These are phyloP conservation scores for Gymnopithys bicolor DNA, from an alignment of 2,797 vertebrate genomes.

Conservation along the genomic window DNA sequence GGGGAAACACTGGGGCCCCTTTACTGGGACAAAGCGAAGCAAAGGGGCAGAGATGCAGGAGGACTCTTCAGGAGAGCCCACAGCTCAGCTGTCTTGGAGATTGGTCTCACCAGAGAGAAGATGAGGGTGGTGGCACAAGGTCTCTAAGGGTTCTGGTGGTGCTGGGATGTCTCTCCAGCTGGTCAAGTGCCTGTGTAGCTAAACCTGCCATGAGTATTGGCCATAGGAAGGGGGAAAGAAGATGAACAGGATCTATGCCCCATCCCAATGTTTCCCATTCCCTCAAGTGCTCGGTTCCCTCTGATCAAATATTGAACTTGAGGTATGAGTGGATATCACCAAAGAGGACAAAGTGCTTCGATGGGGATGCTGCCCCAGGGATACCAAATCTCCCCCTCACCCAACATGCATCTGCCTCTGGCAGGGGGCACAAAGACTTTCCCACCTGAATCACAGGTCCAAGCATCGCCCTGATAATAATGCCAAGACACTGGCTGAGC, in stretches of 20 bases:
- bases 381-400: fast-evolving
- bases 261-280: fast-evolving
- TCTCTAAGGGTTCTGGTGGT: background rate
- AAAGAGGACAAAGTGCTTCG: fast-evolving
- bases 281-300: background rate
- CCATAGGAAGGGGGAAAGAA: fast-evolving
- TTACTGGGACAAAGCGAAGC: background rate
- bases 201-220: background rate
- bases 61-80: background rate
- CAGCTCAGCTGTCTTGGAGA: fast-evolving
- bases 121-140: background rate
- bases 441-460: fast-evolving
- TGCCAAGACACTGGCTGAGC: fast-evolving
- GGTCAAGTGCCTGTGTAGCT: background rate
- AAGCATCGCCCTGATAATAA: background rate
- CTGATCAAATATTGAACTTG: fast-evolving
- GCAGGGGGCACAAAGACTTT: background rate
- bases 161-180: background rate
- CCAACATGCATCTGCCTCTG: background rate
- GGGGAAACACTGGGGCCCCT: background rate
- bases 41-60: background rate
- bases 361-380: background rate
- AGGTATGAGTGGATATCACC: fast-evolving
- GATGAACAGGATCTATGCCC: background rate
- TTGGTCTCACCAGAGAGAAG: background rate